Evolutionary conservation across 2,113 vertebrate genomes (phyloP).

Genomic region (Motacilla alba): DNA sequence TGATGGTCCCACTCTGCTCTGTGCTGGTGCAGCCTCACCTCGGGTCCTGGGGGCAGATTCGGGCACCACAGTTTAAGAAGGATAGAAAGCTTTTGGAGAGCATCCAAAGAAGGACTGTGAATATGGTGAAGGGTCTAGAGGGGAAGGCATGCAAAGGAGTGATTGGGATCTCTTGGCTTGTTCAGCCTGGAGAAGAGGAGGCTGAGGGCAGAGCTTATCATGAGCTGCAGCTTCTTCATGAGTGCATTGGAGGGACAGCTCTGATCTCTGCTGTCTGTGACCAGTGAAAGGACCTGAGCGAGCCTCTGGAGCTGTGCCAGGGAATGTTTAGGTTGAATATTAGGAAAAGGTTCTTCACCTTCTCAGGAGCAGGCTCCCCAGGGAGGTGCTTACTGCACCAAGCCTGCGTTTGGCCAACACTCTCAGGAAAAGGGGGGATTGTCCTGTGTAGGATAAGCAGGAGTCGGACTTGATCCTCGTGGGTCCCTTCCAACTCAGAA

Average conservation of each 20-base stretch:
- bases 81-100: background rate
- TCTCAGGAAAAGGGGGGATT: background rate
- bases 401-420: accelerated
- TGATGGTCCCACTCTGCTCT: background rate
- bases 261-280: background rate
- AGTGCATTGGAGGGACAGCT: background rate
- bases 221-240: background rate
- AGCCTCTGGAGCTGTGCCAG: background rate
- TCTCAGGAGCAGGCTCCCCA: background rate
- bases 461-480: background rate
- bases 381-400: background rate
- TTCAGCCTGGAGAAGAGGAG: background rate
- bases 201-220: background rate
- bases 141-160: background rate
- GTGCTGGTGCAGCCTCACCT: background rate
- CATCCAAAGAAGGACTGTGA: background rate
- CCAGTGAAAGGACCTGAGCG: background rate
- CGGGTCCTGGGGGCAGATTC: background rate
- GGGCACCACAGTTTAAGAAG: background rate
- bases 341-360: background rate
- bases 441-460: background rate
- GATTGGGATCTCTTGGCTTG: background rate
- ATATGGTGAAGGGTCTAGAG: background rate
- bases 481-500: background rate
- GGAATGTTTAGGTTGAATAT: background rate